Conservation (phyloP, 2,113 vertebrate species). For the Baryphthengus martii region DNA sequence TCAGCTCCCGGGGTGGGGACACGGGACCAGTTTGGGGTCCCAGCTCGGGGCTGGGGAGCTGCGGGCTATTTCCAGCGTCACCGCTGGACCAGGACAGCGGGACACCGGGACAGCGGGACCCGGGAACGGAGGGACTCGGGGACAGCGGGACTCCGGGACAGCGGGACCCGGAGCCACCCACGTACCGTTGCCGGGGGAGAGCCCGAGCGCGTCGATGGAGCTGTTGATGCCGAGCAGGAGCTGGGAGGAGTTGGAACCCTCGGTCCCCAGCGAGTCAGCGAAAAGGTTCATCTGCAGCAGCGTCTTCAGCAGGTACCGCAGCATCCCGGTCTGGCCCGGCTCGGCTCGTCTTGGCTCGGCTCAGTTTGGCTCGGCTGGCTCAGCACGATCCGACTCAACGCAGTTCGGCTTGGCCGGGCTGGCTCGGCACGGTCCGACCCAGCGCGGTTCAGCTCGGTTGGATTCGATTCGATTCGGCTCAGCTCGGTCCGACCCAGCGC, state of each 20-base stretch:
- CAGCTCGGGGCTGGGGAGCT: not conserved
- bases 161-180: not conserved
- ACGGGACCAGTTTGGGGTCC: fast-evolving
- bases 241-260: conserved; percentile 81
- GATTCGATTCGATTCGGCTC: not conserved
- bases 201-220: conserved; percentile 74
- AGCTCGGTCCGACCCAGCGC: too few species aligned
- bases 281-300: conserved; percentile 97
- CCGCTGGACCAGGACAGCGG: not conserved
- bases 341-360: not conserved
- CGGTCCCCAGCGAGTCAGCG: conserved; percentile 81
- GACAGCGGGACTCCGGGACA: not conserved
- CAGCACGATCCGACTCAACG: not conserved
- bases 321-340: conserved; percentile 69
- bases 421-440: fast-evolving
- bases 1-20: not conserved
- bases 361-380: too few species aligned
- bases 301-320: conserved; percentile 94
- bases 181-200: conserved; percentile 80
- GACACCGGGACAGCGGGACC: not conserved
- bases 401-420: not conserved
- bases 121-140: not conserved
- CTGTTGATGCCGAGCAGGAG: conserved; percentile 80
- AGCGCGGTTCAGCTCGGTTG: too few species aligned
- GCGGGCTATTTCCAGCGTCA: not conserved